Evolutionary conservation across 2,113 vertebrate genomes (phyloP).

Genomic region (Leptobrachium ailaonicum): DNA sequence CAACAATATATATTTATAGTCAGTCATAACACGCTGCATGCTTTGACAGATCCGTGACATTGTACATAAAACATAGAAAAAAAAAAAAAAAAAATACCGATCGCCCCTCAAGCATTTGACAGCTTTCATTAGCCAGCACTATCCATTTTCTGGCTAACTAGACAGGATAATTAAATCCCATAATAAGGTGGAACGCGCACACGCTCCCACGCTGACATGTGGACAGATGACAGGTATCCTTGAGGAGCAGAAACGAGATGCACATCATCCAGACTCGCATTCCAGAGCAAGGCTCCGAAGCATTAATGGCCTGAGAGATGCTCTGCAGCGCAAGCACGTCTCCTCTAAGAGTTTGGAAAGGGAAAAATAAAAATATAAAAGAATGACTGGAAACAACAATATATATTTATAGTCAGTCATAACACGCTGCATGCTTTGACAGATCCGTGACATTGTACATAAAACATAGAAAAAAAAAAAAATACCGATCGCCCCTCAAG

Average conservation of each 20-base stretch:
- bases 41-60: no score
- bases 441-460: no score
- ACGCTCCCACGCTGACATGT: constrained; percentile 15
- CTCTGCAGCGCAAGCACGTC: not conserved
- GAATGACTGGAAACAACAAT: no score
- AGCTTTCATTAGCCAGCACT: constrained; percentile 19
- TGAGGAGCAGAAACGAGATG: not conserved
- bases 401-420: no score
- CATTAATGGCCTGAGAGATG: not conserved
- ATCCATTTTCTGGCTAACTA: constrained; percentile 28
- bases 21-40: no score
- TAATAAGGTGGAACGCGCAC: not conserved
- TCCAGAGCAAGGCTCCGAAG: constrained; percentile 3
- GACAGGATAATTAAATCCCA: constrained; percentile 30
- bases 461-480: no score
- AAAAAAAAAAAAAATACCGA: constrained; percentile 4
- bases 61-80: no score
- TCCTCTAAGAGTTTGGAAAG: not conserved
- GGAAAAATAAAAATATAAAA: not conserved
- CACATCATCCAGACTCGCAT: not conserved
- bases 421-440: no score
- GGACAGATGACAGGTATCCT: not conserved
- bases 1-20: no score
- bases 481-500: constrained; percentile 29
- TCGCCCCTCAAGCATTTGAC: constrained; percentile 27